Percentiles rank a stretch among this genome's conserved stretches.
Conservation (phyloP, 1,140 invertebrate species). For the Caenorhabditis latens region DNA sequence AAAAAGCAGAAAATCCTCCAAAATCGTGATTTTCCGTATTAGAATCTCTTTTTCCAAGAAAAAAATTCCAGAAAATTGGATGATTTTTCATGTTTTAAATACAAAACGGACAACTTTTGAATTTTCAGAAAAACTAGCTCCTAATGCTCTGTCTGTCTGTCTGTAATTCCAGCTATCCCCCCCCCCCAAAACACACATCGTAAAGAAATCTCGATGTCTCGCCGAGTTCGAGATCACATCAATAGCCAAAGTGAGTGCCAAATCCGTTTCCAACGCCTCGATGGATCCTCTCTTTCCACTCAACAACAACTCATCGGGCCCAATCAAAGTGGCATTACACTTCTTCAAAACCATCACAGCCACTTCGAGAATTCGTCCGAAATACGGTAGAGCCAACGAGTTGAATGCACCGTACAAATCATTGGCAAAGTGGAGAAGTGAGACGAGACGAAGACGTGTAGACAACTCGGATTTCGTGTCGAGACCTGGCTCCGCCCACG, state of each 20-base stretch:
- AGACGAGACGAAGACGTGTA: constrained; percentile 50
- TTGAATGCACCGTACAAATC: constrained; percentile 61
- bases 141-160: no score
- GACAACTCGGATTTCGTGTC: not conserved
- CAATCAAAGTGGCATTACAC: constrained; percentile 54
- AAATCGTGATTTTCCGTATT: no score
- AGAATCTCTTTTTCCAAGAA: no score
- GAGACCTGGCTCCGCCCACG: constrained; percentile 62
- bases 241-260: constrained; percentile 57
- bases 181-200: not conserved
- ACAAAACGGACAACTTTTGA: no score
- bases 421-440: constrained; percentile 66
- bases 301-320: constrained; percentile 27
- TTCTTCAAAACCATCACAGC: constrained; percentile 54
- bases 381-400: constrained; percentile 62
- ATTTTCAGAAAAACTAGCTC: no score
- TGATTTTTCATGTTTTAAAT: no score
- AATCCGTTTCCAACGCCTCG: constrained; percentile 58
- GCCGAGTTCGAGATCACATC: constrained; percentile 64
- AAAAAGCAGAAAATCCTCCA: no score
- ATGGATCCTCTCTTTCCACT: constrained; percentile 56
- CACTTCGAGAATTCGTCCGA: constrained; percentile 63
- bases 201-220: constrained; percentile 61
- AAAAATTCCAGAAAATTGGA: no score
- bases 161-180: no score